Base-by-base conservation (phyloP, 2,888 invertebrate species). In the Mycalesis mineus region DNA sequence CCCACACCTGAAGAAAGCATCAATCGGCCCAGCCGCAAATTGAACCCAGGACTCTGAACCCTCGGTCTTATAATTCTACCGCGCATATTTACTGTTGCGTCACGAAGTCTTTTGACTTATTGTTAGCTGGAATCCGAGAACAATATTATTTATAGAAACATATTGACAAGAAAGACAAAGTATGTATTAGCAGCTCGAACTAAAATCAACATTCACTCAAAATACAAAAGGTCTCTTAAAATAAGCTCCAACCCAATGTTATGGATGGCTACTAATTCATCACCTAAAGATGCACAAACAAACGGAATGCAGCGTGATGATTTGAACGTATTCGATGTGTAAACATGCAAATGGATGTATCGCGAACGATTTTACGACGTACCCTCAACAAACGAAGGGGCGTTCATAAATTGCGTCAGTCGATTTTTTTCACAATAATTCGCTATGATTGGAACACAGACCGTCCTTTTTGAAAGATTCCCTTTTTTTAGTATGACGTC, bases 291-390 rank as follows among this genome's bases (percentile, higher is more conserved):
- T 47, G 47, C 47, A 47, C 33, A 47, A 47, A 47, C 47, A 47
- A 31, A 33, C 33, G 47, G 5, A 6, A 47, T 44, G 40, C 17
- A 11, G n/a, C 31, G n/a, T 37, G 41, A 36, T 41, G 22, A 41
- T 49, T 36, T 42, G 44, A 57, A 50, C 45, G 41, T 49, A 56
- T 52, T 61, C 51, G 44, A 52, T 44, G 42, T 15, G 41, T 53
- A 51, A 44, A 62, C 41, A 50, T 55, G 51, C 52, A 54, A 65
- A 64, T 64, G 59, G 57, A 58, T 63, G 57, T 67, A 61, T 60
- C 62, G 65, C 68, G 65, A 65, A 66, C 67, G 58, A 66, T 66
- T 68, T 71, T 68, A 68, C 68, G 65, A 65, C 66, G 60, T 70
- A 70, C 68, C 68, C 68, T 60, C 60, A 54, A 48, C 8, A 33